Base-by-base conservation (phyloP, 2,888 invertebrate species). In the Callosobruchus maculatus region DNA sequence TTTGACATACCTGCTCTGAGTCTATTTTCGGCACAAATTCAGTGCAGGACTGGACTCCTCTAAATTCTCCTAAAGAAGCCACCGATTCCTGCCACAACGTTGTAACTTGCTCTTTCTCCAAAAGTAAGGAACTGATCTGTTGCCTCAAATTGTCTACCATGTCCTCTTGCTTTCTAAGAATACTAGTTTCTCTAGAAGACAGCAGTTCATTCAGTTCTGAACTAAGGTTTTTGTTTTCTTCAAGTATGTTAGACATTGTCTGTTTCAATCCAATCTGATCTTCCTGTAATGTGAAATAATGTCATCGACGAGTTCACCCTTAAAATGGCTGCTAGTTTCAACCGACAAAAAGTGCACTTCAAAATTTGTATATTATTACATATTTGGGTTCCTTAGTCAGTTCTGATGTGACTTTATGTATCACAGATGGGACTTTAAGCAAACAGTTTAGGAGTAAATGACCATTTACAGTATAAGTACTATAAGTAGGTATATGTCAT, bases 21-120 rank as follows among this genome's bases (percentile, higher is more conserved):
- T 85, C 83, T 3, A 78, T 76, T 81, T 84, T 84, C 18, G 85
- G 83, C 68, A 85, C 76, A 78, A 82, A 84, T 66, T 85, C 77
- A 3, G 79, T 82, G 68, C 82, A 82, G 21, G 81, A 81, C 74
- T 84, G 82, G 81, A 91, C 91, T 22, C 89, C 86, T 84, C 89
- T 90, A 2, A 94, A 84, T 86, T 94, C 93, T 67, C 91, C 90
- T 71, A 93, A 91, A 0, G 92, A 91, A 82, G 90, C 90, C 76
- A 93, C 88, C 0, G 93, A 90, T 76, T 91, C 91, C 83, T 92
- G 91, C 91, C 93, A 93, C 66, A 94, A 83, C 21, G 91, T 89
- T 70, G 90, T 88, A 0, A 92, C 87, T 0, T 91, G 91, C 71
- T 91, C 90, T 80, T 93, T 91, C 87, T 94, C 94, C 89, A 91